Evolutionary conservation across 64 coral and sea anemone species (phyloP), one percentile per base, ranked within the genome.

Genomic region (Astreopora myriophthalma): DNA sequence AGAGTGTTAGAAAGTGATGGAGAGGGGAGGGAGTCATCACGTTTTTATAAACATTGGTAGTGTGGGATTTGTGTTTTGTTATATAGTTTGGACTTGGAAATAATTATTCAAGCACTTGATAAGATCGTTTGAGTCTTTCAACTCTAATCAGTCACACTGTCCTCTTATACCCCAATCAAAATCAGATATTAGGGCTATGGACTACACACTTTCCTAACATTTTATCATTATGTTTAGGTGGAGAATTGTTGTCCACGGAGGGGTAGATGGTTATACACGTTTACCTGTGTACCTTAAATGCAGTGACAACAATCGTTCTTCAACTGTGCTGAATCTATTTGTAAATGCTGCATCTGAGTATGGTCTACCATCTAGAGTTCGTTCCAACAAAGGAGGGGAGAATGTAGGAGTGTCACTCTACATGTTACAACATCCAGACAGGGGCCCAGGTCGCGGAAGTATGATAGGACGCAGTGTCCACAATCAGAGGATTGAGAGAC

Each of bases 291-390:
- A 48, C 26, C 61, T 82, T 8, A n/a, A 62, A 24, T 23, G 27
- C 23, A 11, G 58, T 12, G 71, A 16, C 6, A 84, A 91, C 30
- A 84, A 84, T 60, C 39, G 52, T n/a, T 22, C 89, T 28, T 30
- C 28, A 8, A 92, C 80, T 85, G 90, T 92, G 23, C 55, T 86
- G 1, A 11, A 48, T 23, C 52, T 92, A 52, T 86, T 92, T 42
- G 9, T 76, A 29, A 10, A 79, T 37, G 90, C 81, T 31, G 57
- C 48, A 19, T 48, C n/a, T 6, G 44, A 94, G 36, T 94, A 51
- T 88, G 74, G 85, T 10, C 67, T 87, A 24, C 92, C 75, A 23
- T 94, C 92, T 34, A 94, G 85, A 51, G 92, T 94, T 34, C 20
- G 74, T 8, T 74, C 74, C 57, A 66, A 94, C 49, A 81, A 81